Percentiles rank a stretch among this genome's conserved stretches.
phyloP scores from a whole-genome alignment of 2,888 invertebrate genomes.

The Cephus rjabovi region DNA sequence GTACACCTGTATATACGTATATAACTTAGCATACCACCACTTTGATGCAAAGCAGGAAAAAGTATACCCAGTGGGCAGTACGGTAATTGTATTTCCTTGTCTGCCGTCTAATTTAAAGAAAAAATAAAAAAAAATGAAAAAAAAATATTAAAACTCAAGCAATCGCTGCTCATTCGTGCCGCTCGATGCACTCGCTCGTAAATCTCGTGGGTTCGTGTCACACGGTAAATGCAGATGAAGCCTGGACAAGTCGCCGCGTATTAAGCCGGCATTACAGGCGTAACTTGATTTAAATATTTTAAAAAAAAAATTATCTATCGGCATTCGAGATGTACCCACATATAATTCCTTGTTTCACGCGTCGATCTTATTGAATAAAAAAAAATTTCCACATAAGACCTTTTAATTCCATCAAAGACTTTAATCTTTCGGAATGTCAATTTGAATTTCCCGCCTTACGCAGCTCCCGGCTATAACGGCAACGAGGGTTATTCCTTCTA shows the following conservation, averaged over 20 bases:
- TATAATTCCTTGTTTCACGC: constrained; percentile 19
- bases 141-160: background rate
- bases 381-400: background rate
- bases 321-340: constrained; percentile 9
- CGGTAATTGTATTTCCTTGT: background rate
- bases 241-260: background rate
- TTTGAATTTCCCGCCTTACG: background rate
- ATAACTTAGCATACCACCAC: no score
- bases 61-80: background rate
- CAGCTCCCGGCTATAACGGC: background rate
- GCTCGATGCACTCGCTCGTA: background rate
- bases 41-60: no score
- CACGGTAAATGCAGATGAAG: background rate
- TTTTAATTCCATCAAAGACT: constrained; percentile 11
- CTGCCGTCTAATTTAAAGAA: background rate
- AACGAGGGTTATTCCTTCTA: background rate
- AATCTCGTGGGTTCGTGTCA: background rate
- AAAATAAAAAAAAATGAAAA: background rate
- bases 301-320: constrained; percentile 13
- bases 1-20: no score
- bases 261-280: constrained; percentile 3
- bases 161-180: background rate
- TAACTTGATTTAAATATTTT: background rate
- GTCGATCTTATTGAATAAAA: constrained; percentile 2
- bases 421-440: constrained; percentile 18